Conservation (phyloP, 2,797 vertebrate species). For the Lithobates sylvaticus region DNA sequence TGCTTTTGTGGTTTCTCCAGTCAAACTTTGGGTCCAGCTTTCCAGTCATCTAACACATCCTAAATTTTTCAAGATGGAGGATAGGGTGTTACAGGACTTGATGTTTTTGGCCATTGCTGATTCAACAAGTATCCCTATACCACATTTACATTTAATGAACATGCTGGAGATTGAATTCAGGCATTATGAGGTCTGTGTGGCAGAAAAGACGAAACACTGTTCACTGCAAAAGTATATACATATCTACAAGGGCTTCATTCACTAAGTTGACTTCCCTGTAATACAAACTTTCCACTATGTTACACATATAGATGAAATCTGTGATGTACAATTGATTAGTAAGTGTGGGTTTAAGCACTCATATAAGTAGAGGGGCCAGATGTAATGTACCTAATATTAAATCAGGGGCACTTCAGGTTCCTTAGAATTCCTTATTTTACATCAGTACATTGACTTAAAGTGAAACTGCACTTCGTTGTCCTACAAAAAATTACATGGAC, state of each 20-base stretch:
- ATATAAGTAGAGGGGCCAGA: neutral
- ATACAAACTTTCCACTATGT: slow-evolving; percentile 27
- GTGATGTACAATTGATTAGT: slow-evolving; percentile 21
- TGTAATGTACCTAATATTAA: neutral
- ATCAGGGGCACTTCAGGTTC: neutral
- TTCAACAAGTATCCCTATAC: slow-evolving; percentile 38
- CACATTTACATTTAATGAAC: slow-evolving; percentile 51
- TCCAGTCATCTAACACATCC: slow-evolving; percentile 48
- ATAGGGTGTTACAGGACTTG: slow-evolving; percentile 46
- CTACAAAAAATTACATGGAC: no score
- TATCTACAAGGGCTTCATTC: slow-evolving; percentile 50
- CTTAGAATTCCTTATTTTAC: neutral
- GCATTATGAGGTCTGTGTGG: slow-evolving; percentile 45
- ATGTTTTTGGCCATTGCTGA: slow-evolving; percentile 48
- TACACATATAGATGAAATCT: slow-evolving; percentile 27
- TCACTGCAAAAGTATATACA: slow-evolving; percentile 36
- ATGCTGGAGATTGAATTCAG: slow-evolving; percentile 36
- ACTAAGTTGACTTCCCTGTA: slow-evolving; percentile 21
- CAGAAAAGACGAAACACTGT: slow-evolving; percentile 36
- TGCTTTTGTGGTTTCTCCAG: slow-evolving; percentile 51
- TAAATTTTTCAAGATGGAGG: slow-evolving; percentile 54
- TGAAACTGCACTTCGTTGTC: neutral
- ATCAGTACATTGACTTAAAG: neutral
- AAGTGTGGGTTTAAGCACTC: slow-evolving; percentile 6
- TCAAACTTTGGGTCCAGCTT: slow-evolving; percentile 34